Base-by-base conservation (phyloP, 2,113 vertebrate genomes). In the Varanus komodoensis region DNA sequence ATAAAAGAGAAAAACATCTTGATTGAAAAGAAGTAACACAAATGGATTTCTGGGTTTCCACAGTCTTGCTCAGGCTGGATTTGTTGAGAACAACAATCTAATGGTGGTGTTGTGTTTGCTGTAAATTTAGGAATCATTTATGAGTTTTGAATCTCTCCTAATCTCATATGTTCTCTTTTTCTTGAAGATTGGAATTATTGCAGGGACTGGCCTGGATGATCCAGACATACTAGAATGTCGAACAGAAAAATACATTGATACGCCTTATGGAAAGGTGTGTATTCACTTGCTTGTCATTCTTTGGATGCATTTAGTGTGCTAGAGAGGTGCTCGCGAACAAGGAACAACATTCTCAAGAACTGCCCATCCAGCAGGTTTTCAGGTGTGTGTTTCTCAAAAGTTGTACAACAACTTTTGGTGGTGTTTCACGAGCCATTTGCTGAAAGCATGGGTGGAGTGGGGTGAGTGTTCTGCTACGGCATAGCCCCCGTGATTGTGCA, bases 171-270 rank as follows among this genome's bases (percentile, higher is more conserved):
- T 92, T 9, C 6, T 96, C 89, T 92, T 82, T 91, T 3, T 93
- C 64, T 92, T 44, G 77, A 89, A 99, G 99, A 98, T 99, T 89
- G 99, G 99, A 93, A 99, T 99, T 94, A 99, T 99, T 68, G 98
- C 99, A 92, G 99, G 99, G 88, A 99, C 99, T 64, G 99, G 99
- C 64, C 96, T 99, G 87, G 98, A 99, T 95, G 99, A 99, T 95
- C 98, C 98, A 0, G 99, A 99, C 93, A 99, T 99, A 92, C 95
- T 99, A 93, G 99, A 99, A 96, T 98, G 97, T 97, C 98, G 98
- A 95, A 98, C 96, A 7, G 99, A 99, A 96, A 98, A 98, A 85
- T 98, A 98, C 61, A 98, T 99, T 38, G 98, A 99, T 91, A 99
- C 99, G 2, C 99, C 99, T 0, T 99, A 97, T 93, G 99, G 99